These are phyloP conservation scores for Listronotus oregonensis DNA, from an alignment of 1,140 invertebrate species.

Conservation along the genomic window DNA sequence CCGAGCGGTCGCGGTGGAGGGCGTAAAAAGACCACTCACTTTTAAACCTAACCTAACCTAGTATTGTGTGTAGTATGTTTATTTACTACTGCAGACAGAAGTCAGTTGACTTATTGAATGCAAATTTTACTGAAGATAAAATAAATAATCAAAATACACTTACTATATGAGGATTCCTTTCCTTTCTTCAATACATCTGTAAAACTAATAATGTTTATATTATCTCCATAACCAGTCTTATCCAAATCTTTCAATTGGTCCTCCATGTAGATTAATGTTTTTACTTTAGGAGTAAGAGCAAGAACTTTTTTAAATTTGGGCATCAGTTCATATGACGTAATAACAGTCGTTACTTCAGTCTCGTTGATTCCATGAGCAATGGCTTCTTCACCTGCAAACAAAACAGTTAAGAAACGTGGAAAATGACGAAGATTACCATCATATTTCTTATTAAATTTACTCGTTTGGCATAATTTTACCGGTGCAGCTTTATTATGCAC, in stretches of 20 bases:
- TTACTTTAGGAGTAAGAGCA: conserved; percentile 68
- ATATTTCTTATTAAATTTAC: too few relatives aligned
- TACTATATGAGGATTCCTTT: conserved; percentile 51
- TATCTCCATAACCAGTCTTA: conserved; percentile 68
- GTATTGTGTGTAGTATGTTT: too few relatives aligned
- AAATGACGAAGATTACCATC: too few relatives aligned
- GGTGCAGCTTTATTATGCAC: too few relatives aligned
- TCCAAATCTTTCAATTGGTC: conserved; percentile 78
- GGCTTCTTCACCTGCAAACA: conserved; percentile 77
- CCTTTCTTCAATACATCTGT: conserved; percentile 62
- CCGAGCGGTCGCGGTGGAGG: too few relatives aligned
- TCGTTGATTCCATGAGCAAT: conserved; percentile 95
- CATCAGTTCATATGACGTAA: conserved; percentile 86
- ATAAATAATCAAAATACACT: conserved; percentile 13
- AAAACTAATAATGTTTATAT: conserved; percentile 69
- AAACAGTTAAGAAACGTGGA: background rate
- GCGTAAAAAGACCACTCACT: too few relatives aligned
- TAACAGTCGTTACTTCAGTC: conserved; percentile 89
- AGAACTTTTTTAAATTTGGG: conserved; percentile 86
- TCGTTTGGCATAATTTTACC: too few relatives aligned
- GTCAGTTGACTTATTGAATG: too few relatives aligned
- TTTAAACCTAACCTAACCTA: too few relatives aligned
- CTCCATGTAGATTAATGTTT: conserved; percentile 87
- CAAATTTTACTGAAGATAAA: background rate
- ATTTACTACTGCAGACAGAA: too few relatives aligned